phyloP scores from a whole-genome alignment of 2,797 vertebrate species.

The Centropyge bicolor region DNA sequence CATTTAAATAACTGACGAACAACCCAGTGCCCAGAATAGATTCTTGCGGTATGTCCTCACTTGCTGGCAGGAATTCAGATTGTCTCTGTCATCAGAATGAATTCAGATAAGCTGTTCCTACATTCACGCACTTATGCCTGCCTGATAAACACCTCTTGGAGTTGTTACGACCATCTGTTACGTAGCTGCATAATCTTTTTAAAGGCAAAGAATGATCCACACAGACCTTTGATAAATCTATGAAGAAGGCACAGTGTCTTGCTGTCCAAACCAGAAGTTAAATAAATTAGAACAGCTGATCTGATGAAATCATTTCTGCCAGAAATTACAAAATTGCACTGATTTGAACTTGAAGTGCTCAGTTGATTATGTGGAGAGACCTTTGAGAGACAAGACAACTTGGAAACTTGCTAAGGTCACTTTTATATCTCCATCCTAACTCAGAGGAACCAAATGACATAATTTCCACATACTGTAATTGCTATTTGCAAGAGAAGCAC shows the following conservation, averaged over 20 bases:
- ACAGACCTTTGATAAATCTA: background rate
- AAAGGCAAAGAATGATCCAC: background rate
- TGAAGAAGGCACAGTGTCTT: background rate
- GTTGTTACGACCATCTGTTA: background rate
- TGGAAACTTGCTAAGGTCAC: background rate
- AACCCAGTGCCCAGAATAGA: background rate
- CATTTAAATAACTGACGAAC: background rate
- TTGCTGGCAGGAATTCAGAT: background rate
- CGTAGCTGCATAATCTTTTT: background rate
- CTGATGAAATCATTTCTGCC: background rate
- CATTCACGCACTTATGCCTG: background rate
- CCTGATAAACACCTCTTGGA: conserved; percentile 1
- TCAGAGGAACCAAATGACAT: conserved; percentile 20
- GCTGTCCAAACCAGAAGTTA: background rate
- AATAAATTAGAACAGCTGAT: background rate
- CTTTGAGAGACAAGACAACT: background rate
- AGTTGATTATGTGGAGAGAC: background rate
- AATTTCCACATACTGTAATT: conserved; percentile 16
- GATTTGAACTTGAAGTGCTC: too few species aligned
- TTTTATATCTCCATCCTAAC: background rate
- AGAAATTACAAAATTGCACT: background rate
- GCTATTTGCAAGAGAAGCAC: conserved; percentile 19
- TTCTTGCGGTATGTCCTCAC: background rate
- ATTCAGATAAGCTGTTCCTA: background rate
- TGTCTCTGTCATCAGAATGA: conserved; percentile 3